Evolutionary conservation across 2,113 vertebrate species (phyloP).

Genomic region (Cyanoramphus novaezelandiae): DNA sequence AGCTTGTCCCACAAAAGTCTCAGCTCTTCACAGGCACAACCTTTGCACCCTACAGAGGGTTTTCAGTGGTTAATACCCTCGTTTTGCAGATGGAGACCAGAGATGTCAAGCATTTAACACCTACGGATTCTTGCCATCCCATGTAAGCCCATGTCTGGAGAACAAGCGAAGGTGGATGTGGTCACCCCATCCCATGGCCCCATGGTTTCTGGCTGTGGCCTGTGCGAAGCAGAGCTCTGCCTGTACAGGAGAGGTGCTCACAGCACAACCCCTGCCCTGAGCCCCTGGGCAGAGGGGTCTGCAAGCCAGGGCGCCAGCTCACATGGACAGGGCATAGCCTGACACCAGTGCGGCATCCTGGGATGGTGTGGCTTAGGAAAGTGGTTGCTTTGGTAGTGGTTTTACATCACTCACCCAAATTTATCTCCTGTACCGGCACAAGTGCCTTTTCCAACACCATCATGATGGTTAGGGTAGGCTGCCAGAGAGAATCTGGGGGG

Average conservation of each 20-base stretch:
- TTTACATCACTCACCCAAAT: not conserved
- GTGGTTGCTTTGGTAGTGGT: not conserved
- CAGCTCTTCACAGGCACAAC: not conserved
- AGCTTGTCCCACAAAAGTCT: not conserved
- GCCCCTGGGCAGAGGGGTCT: not conserved
- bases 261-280: not conserved
- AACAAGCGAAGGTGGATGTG: not conserved
- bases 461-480: not conserved
- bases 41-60: not conserved
- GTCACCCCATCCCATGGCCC: not conserved
- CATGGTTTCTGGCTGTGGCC: not conserved
- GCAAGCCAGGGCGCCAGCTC: not conserved
- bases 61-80: not conserved
- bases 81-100: not conserved
- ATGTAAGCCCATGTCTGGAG: not conserved
- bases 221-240: not conserved
- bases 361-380: not conserved
- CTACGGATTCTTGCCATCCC: not conserved
- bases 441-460: not conserved
- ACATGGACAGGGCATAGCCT: not conserved
- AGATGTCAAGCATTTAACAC: rapidly evolving
- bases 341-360: rapidly evolving
- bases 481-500: rapidly evolving
- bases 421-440: not conserved
- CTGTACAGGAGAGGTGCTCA: not conserved